Evolutionary conservation across 2,888 invertebrate species (phyloP).

Genomic region (Drosophila subsilvestris): DNA sequence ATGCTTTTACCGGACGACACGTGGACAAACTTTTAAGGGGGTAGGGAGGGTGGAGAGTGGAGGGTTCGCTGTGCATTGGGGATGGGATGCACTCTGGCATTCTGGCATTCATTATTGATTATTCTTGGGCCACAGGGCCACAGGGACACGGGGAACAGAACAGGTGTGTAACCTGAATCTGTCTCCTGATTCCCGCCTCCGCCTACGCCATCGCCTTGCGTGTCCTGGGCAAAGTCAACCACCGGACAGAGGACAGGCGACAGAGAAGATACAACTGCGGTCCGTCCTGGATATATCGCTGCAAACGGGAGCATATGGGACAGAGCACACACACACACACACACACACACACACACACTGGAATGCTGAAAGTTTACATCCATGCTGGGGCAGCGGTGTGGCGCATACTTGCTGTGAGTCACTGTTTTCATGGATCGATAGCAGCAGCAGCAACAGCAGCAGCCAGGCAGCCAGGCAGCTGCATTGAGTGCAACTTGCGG

Average conservation of each 20-base stretch:
- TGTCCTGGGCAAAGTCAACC: not conserved
- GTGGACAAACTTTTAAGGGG: not conserved
- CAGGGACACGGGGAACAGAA: conserved; percentile 27
- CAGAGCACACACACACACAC: not conserved
- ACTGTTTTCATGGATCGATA: conserved; percentile 58
- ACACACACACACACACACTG: not conserved
- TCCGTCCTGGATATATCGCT: not conserved
- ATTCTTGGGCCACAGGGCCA: conserved; percentile 13
- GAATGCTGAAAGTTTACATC: not conserved
- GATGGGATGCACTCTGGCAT: not conserved
- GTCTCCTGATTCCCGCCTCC: conserved; percentile 5
- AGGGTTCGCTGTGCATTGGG: not conserved
- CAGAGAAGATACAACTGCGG: not conserved
- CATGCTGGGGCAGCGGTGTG: not conserved
- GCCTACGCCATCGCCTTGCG: not conserved
- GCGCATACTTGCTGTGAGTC: conserved; percentile 31
- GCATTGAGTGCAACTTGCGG: conserved; percentile 58
- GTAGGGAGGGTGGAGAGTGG: too few species aligned
- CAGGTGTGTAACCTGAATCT: conserved; percentile 51
- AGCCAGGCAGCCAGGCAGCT: conserved; percentile 67
- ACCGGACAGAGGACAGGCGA: not conserved
- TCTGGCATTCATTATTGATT: conserved; percentile 11
- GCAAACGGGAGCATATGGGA: not conserved
- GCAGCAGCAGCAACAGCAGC: conserved; percentile 68
- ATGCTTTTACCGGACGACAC: conserved; percentile 5